phyloP scores from a whole-genome alignment of 2,888 invertebrate genomes.

The Platypus cylindrus region DNA sequence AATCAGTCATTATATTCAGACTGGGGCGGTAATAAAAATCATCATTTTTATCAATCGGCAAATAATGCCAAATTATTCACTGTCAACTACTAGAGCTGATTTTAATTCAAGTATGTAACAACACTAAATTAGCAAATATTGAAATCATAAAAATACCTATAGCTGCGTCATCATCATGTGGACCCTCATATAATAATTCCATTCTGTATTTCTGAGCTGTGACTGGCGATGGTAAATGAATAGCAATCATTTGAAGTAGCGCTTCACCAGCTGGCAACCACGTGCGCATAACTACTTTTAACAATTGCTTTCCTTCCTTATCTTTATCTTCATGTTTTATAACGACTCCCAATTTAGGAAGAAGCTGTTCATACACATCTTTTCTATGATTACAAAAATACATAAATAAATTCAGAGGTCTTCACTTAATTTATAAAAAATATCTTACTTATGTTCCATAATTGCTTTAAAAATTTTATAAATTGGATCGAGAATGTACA shows the following conservation, averaged over 20 bases:
- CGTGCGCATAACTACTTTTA: constrained; percentile 96
- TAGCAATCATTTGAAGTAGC: constrained; percentile 99
- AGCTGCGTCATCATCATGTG: constrained; percentile 82
- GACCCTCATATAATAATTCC: constrained; percentile 99
- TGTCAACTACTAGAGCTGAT: not conserved
- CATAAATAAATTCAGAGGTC: constrained; percentile 1
- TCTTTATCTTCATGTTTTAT: constrained; percentile 92
- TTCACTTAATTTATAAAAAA: constrained; percentile 6
- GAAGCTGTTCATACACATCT: constrained; percentile 77
- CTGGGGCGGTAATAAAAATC: constrained; percentile 11
- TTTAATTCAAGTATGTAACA: not conserved
- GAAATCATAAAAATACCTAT: constrained; percentile 16
- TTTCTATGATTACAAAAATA: constrained; percentile 45
- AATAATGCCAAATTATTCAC: too few relatives aligned
- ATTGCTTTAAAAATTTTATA: constrained; percentile 81
- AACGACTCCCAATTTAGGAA: constrained; percentile 83
- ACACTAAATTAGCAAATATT: too few relatives aligned
- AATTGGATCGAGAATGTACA: constrained; percentile 98
- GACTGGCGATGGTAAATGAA: constrained; percentile 97
- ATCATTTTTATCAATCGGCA: constrained; percentile 5
- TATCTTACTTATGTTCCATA: constrained; percentile 34
- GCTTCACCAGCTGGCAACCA: constrained; percentile 99
- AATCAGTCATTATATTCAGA: constrained; percentile 10
- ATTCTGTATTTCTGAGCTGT: constrained; percentile 98
- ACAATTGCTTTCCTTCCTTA: constrained; percentile 87